Conservation (phyloP, 2,888 invertebrate species). For the Molorchus minor region DNA sequence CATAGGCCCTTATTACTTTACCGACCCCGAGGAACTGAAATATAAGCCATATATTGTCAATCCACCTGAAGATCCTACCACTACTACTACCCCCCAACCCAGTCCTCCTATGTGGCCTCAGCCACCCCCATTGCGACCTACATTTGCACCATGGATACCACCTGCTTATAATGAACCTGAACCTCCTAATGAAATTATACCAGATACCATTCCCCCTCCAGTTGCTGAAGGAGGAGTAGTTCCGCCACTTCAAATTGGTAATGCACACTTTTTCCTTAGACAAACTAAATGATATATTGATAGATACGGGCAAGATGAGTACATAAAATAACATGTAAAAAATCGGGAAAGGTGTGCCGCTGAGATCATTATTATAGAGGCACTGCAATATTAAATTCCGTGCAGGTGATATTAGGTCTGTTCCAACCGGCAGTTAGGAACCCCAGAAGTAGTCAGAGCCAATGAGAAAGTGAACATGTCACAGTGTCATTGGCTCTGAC, state of each 20-base stretch:
- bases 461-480: too few species aligned
- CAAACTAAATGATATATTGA: too few species aligned
- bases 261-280: slow-evolving; percentile 35
- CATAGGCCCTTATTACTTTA: slow-evolving; percentile 72
- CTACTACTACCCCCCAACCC: slow-evolving; percentile 39
- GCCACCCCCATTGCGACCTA: slow-evolving; percentile 46
- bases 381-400: too few species aligned
- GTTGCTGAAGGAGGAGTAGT: slow-evolving; percentile 30
- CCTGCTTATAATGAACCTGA: slow-evolving; percentile 41
- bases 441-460: too few species aligned
- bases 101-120: slow-evolving; percentile 17
- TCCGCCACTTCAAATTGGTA: slow-evolving; percentile 43
- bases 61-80: slow-evolving; percentile 62
- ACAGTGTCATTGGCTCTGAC: too few species aligned
- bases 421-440: too few species aligned
- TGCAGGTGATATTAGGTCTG: too few species aligned
- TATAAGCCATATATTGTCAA: slow-evolving; percentile 70
- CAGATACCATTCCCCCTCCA: slow-evolving; percentile 34
- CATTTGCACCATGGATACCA: slow-evolving; percentile 49
- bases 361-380: too few species aligned
- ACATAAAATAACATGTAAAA: too few species aligned
- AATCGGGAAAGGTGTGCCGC: too few species aligned
- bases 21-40: slow-evolving; percentile 66
- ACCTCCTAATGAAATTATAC: slow-evolving; percentile 45
- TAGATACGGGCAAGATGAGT: too few species aligned